Percentiles rank a stretch among this genome's conserved stretches.
Conservation (phyloP, 2,797 vertebrate genomes). For the Fratercula arctica region DNA sequence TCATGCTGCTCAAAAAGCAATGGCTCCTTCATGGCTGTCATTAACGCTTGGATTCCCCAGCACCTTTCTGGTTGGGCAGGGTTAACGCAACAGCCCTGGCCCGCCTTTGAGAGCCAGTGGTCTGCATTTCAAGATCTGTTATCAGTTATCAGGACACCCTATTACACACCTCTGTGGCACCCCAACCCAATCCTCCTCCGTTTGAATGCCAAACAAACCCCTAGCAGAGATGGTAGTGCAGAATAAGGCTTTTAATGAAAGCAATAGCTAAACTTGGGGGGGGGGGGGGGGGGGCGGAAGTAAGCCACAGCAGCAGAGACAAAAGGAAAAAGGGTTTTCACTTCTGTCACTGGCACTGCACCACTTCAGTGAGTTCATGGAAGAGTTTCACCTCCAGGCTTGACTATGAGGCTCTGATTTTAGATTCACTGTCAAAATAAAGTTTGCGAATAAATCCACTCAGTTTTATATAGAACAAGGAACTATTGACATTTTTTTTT, state of each 20-base stretch:
- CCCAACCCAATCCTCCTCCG: not conserved
- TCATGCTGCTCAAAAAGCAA: not conserved
- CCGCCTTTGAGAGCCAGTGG: accelerated
- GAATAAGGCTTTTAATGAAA: not conserved
- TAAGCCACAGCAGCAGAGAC: not conserved
- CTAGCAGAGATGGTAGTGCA: accelerated
- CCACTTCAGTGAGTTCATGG: accelerated
- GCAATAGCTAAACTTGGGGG: accelerated
- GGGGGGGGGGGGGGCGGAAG: accelerated
- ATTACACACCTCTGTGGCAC: not conserved
- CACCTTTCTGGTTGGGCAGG: not conserved
- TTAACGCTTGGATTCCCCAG: not conserved
- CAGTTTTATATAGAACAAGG: not conserved
- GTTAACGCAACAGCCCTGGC: not conserved
- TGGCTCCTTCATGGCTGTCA: accelerated
- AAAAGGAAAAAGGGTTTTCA: not conserved
- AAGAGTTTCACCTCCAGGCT: not conserved
- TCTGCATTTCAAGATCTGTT: not conserved
- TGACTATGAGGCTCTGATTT: not conserved
- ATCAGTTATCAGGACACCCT: not conserved
- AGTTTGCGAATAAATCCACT: not conserved
- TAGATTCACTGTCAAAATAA: not conserved
- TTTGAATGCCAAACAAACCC: not conserved
- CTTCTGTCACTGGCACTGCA: not conserved
- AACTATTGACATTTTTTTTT: not conserved